Percentiles rank a stretch among this genome's conserved stretches.
phyloP scores from a whole-genome alignment of 92 coral and sea anemone species.

The Porites cylindrica region DNA sequence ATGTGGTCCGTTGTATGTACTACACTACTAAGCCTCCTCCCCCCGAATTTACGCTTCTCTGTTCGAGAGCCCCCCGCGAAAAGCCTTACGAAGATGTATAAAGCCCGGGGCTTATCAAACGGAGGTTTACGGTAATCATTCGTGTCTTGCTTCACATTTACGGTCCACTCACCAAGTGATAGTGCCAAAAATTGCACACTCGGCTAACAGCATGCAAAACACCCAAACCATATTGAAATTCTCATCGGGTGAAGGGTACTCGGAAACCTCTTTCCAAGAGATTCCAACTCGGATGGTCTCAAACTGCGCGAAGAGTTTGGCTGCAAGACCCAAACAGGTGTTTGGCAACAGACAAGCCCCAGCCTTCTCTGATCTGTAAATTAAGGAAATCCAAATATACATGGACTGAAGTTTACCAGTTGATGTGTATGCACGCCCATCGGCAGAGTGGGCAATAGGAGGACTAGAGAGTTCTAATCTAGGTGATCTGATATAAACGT shows the following conservation, averaged over 20 bases:
- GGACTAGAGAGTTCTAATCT: too few species aligned
- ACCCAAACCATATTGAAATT: constrained; percentile 87
- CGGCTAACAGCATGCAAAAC: constrained; percentile 75
- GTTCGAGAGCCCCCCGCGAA: too few species aligned
- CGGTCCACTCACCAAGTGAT: constrained; percentile 81
- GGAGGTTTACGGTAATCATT: too few species aligned
- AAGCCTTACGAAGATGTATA: too few species aligned
- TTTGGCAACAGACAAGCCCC: constrained; percentile 86
- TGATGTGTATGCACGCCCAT: too few species aligned
- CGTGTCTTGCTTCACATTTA: not conserved
- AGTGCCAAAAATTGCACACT: constrained; percentile 63
- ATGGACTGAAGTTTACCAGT: too few species aligned
- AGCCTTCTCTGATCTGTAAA: constrained; percentile 77
- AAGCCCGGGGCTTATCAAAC: too few species aligned
- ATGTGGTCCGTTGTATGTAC: too few species aligned
- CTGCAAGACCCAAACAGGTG: constrained; percentile 86
- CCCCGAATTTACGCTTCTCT: too few species aligned
- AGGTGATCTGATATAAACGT: too few species aligned
- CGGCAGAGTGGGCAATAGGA: too few species aligned
- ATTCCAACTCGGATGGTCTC: constrained; percentile 85
- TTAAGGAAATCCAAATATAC: not conserved
- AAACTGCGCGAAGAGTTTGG: constrained; percentile 71
- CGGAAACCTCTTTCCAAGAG: constrained; percentile 68
- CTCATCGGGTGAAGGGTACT: constrained; percentile 90
- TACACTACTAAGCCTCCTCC: too few species aligned